Conservation (phyloP, 1,140 invertebrate genomes). For the Leptoteleia sp. region DNA sequence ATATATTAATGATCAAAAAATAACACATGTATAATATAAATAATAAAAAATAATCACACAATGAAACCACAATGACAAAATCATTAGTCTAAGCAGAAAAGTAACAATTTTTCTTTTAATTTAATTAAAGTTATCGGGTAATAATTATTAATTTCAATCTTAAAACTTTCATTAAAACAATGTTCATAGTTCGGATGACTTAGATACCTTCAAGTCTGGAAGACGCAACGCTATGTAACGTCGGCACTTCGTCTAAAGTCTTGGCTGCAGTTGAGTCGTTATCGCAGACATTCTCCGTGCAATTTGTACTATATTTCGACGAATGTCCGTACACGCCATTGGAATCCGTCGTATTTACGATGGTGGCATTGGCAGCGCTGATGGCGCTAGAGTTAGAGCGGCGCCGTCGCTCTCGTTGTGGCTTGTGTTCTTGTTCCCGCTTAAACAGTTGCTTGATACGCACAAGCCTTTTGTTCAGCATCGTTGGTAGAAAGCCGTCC, state of each 20-base stretch:
- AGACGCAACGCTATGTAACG: constrained; percentile 28
- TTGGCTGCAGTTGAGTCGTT: background rate
- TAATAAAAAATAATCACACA: no score
- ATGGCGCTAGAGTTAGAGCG: constrained; percentile 10
- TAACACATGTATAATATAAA: no score
- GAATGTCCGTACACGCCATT: constrained; percentile 67
- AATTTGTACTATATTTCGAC: constrained; percentile 74
- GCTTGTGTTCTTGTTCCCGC: constrained; percentile 67
- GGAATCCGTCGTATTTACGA: constrained; percentile 38
- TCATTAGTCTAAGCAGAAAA: no score
- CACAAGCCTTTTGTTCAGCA: constrained; percentile 73
- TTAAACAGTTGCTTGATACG: constrained; percentile 75
- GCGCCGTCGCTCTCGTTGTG: constrained; percentile 14
- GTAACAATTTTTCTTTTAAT: no score
- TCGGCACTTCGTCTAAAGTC: background rate
- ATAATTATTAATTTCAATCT: no score
- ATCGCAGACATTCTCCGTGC: constrained; percentile 28
- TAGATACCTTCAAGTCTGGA: constrained; percentile 52
- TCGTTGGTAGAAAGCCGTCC: constrained; percentile 71
- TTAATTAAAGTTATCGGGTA: no score
- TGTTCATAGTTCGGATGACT: no score
- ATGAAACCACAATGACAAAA: no score
- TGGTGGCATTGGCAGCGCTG: background rate
- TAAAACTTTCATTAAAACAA: no score
- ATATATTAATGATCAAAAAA: no score